Conservation (phyloP, 2,113 vertebrate species). For the Pongo pygmaeus region DNA sequence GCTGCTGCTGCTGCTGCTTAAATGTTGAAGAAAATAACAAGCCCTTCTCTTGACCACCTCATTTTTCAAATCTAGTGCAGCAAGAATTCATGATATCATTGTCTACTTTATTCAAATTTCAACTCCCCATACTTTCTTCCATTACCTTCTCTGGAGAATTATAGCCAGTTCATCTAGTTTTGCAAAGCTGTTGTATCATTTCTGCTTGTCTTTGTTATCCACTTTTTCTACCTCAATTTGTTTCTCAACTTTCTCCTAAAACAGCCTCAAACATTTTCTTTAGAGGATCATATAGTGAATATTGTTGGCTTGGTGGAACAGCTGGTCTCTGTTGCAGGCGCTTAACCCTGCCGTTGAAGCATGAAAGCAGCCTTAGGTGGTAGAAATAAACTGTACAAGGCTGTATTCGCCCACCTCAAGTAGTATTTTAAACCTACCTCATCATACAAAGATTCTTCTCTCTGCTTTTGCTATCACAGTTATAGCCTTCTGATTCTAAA, state of each 20-base stretch:
- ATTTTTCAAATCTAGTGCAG: background rate
- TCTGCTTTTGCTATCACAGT: background rate
- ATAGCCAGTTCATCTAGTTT: background rate
- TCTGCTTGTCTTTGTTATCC: background rate
- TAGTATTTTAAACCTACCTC: background rate
- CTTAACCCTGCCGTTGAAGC: background rate
- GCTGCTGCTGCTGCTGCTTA: background rate
- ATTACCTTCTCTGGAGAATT: background rate
- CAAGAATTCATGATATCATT: background rate
- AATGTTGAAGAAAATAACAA: background rate
- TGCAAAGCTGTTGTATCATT: background rate
- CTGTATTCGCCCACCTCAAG: background rate
- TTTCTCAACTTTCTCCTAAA: background rate
- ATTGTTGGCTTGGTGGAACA: background rate
- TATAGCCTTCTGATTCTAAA: background rate
- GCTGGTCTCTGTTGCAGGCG: background rate
- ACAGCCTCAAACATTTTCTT: background rate
- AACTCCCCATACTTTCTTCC: background rate
- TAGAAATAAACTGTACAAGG: background rate
- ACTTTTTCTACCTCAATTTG: background rate
- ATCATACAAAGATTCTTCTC: background rate
- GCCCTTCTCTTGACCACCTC: background rate
- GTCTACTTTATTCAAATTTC: constrained; percentile 3
- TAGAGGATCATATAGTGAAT: background rate
- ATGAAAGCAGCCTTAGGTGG: background rate